A percentile compares a stretch with the other conserved stretches of the same genome.
phyloP scores from a whole-genome alignment of 2,888 invertebrate genomes.

The Melanostoma mellinum region DNA sequence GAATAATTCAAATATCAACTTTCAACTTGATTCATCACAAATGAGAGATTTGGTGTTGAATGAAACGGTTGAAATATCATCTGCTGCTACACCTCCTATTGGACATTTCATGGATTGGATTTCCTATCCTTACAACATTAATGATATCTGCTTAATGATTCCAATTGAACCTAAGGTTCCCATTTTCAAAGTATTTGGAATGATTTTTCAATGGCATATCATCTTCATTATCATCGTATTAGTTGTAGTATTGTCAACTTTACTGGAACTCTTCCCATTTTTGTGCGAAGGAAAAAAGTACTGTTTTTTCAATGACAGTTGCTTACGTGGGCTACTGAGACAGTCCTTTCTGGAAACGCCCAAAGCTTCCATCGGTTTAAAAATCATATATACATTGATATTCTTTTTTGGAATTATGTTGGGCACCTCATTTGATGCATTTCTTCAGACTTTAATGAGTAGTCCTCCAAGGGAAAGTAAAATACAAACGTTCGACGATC shows the following conservation, averaged over 20 bases:
- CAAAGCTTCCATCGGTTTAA: background rate
- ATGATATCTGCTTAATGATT: constrained; percentile 77
- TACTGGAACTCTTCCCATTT: constrained; percentile 46
- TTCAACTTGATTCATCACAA: constrained; percentile 57
- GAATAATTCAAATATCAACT: constrained; percentile 51
- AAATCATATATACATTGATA: background rate
- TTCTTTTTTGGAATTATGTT: no score
- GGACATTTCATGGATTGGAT: constrained; percentile 68
- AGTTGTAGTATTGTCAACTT: constrained; percentile 65
- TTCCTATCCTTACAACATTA: constrained; percentile 76
- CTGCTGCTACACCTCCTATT: constrained; percentile 70
- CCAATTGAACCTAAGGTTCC: constrained; percentile 78
- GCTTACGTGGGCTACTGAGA: constrained; percentile 5
- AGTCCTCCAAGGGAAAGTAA: no score
- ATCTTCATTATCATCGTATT: constrained; percentile 73
- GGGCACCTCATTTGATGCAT: no score
- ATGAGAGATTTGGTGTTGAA: constrained; percentile 75
- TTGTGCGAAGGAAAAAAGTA: background rate
- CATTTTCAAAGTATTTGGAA: constrained; percentile 75
- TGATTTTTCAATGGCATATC: constrained; percentile 76
- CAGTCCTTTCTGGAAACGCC: background rate
- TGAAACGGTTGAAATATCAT: constrained; percentile 76
- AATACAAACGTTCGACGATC: no score
- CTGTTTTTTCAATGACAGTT: constrained; percentile 34
- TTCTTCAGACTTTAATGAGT: no score